phyloP scores from a whole-genome alignment of 2,797 vertebrate species.

The Ptychobarbus kaznakovi region DNA sequence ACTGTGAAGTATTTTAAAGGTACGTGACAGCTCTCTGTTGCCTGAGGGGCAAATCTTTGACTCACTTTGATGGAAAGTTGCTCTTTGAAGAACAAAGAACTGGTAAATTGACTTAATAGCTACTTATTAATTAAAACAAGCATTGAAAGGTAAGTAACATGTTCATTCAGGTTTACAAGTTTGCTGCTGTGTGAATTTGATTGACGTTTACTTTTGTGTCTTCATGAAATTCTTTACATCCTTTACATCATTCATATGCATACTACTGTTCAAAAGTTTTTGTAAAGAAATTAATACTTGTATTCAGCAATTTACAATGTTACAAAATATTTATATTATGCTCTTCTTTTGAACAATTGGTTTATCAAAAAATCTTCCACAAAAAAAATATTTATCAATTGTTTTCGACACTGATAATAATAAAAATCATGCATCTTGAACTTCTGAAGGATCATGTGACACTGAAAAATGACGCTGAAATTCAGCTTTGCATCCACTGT shows the following conservation, averaged over 20 bases:
- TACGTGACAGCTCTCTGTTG: slow-evolving; percentile 59
- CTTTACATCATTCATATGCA: background rate
- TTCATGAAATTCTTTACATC: background rate
- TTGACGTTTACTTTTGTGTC: background rate
- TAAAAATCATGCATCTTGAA: background rate
- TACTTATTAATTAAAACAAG: background rate
- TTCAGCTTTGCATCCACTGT: background rate
- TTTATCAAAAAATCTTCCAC: background rate
- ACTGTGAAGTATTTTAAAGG: slow-evolving; percentile 97
- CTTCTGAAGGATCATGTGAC: background rate
- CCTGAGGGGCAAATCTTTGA: background rate
- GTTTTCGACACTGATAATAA: background rate
- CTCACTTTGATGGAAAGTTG: background rate
- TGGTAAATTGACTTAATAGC: background rate
- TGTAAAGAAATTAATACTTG: background rate
- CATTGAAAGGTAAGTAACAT: background rate
- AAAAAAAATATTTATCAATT: background rate
- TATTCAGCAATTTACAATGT: background rate
- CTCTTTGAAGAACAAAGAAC: background rate
- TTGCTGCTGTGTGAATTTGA: background rate
- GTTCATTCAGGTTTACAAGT: background rate
- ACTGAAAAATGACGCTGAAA: background rate
- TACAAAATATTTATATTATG: background rate
- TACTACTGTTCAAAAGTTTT: background rate
- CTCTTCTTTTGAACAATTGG: background rate